Evolutionary conservation across 2,888 invertebrate genomes (phyloP).

Genomic region (Ganaspis brasiliensis): DNA sequence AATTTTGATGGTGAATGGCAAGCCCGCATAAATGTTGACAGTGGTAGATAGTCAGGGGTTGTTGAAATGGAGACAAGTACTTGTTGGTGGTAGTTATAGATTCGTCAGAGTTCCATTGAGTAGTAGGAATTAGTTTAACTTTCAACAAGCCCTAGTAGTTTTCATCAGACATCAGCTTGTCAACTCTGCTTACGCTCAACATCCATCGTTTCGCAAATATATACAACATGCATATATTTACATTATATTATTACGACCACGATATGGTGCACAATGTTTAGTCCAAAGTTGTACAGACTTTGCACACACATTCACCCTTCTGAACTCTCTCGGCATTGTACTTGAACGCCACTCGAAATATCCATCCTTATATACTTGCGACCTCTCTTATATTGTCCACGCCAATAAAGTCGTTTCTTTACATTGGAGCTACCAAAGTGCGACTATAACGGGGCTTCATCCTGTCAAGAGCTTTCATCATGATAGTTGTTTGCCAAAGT

Average conservation of each 20-base stretch:
- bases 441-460: constrained; percentile 34
- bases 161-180: constrained; percentile 60
- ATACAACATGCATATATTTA: constrained; percentile 20
- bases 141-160: constrained; percentile 55
- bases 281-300: constrained; percentile 47
- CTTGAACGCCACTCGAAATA: constrained; percentile 58
- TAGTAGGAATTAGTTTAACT: constrained; percentile 59
- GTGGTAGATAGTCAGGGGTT: neutral
- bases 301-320: constrained; percentile 51
- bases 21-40: neutral
- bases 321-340: constrained; percentile 58
- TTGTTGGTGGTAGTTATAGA: constrained; percentile 15
- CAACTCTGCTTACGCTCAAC: constrained; percentile 49
- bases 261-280: neutral
- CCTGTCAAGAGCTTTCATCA: constrained; percentile 40
- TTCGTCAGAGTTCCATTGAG: constrained; percentile 55
- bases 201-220: constrained; percentile 32
- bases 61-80: constrained; percentile 18
- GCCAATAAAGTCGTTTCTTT: constrained; percentile 43
- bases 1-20: no score
- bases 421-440: constrained; percentile 39
- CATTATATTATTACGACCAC: neutral
- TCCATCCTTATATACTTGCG: constrained; percentile 40
- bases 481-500: constrained; percentile 27
- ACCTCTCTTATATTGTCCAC: constrained; percentile 36